These are phyloP conservation scores for Porphyrio hochstetteri DNA, from an alignment of 2,113 vertebrate species.

Conservation along the genomic window DNA sequence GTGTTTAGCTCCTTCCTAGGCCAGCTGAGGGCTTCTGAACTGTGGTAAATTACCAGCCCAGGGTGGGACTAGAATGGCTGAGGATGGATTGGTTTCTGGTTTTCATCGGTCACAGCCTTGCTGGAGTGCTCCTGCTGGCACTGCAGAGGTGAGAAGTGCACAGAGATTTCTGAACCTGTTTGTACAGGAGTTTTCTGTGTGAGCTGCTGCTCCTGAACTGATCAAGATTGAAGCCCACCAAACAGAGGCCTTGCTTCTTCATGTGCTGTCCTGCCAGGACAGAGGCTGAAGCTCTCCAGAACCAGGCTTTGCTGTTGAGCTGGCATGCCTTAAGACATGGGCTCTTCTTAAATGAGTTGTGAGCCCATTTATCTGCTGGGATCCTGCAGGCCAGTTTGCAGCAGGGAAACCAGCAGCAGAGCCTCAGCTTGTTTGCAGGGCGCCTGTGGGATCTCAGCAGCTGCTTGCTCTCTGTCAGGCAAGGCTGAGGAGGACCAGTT, in stretches of 20 bases:
- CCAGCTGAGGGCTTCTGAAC: background rate
- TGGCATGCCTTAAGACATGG: background rate
- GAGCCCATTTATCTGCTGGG: background rate
- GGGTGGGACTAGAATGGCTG: background rate
- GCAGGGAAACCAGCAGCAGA: background rate
- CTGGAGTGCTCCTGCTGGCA: background rate
- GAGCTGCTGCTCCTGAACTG: background rate
- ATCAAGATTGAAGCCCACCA: background rate
- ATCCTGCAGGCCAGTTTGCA: background rate
- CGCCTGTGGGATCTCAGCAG: background rate
- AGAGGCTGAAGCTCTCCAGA: background rate
- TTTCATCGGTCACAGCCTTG: background rate
- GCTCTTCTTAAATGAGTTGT: background rate
- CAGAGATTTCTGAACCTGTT: background rate
- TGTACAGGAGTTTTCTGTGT: background rate
- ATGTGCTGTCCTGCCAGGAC: background rate
- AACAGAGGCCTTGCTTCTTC: background rate
- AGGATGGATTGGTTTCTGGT: background rate
- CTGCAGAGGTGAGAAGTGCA: accelerated
- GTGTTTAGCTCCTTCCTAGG: background rate
- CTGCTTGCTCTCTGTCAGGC: background rate
- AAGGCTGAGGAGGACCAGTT: background rate
- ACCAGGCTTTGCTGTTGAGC: background rate
- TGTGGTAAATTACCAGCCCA: background rate
- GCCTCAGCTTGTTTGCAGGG: background rate